Evolutionary conservation across 2,113 vertebrate genomes (phyloP).

Genomic region (Macrotis lagotis): DNA sequence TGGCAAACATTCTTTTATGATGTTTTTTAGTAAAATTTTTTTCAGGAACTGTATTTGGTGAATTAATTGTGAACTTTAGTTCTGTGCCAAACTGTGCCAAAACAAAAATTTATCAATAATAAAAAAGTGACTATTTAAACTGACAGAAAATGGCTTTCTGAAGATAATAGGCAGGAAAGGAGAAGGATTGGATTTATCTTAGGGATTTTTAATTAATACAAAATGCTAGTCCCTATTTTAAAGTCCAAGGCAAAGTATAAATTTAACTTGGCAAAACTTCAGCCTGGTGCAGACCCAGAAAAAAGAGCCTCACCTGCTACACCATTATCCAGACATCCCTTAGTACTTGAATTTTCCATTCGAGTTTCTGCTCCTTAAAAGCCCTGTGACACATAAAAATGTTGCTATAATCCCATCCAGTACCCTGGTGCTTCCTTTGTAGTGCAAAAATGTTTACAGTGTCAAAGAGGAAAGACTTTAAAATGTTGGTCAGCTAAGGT

Average conservation of each 20-base stretch:
- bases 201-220: conserved; percentile 70
- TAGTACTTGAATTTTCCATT: conserved; percentile 46
- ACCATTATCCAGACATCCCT: conserved; percentile 58
- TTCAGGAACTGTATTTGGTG: background rate
- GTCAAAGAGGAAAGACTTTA: background rate
- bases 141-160: background rate
- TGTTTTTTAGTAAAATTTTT: background rate
- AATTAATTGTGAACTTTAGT: background rate
- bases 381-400: conserved; percentile 28
- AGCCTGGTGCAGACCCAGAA: conserved; percentile 37
- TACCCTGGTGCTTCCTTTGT: conserved; percentile 9
- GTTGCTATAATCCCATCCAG: conserved; percentile 2
- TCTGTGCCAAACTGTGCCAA: background rate
- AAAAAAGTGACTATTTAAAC: background rate
- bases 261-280: conserved; percentile 36
- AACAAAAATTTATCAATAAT: background rate
- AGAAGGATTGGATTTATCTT: conserved; percentile 10
- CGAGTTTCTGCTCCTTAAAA: conserved; percentile 46
- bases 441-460: background rate
- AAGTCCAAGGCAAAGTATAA: conserved; percentile 67
- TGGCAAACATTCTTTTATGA: background rate
- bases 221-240: conserved; percentile 53
- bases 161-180: background rate
- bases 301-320: conserved; percentile 50
- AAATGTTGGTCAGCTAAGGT: background rate